Base-by-base conservation (phyloP, 2,113 vertebrate genomes). In the Channa argus region DNA sequence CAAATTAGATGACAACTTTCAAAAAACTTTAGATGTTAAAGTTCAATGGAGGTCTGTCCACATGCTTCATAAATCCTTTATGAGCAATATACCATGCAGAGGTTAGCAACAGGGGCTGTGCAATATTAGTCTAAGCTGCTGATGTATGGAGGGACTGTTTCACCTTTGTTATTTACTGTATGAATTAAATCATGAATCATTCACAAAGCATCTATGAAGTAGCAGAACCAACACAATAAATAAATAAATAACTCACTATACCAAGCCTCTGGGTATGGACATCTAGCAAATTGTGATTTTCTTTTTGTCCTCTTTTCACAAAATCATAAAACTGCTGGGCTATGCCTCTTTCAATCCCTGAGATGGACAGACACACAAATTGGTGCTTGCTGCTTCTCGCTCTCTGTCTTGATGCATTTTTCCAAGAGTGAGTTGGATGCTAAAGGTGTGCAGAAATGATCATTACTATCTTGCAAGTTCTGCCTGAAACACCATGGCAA, bases 401-500 rank as follows among this genome's bases (percentile, higher is more conserved):
- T 41, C 58, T 54, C 66, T 6, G 53, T 69, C 58, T 81, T 24
- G 0, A 1, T 45, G 33, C 50, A 47, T 70, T 82, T 67, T 54
- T 63, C 67, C 70, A 76, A 58, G 68, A 75, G 53, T 61, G 75
- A 80, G 78, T 38, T 85, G 76, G 58, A 87, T 77, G 69, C 70
- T 77, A 69, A 85, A 90, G 79, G 84, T 88, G 76, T 81, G 69
- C 67, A 65, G 77, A 86, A 78, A 77, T 71, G 62, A 90, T 86
- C 84, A 80, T 82, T 56, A 69, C 74, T 74, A 77, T 80, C 77
- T 45, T 60, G 52, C 55, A 54, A 85, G 63, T 69, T 74, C 80
- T 88, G 82, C 73, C 70, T 58, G 73, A 69, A 85, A 64, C 63
- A 51, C 88, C 91, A 93, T 92, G 89, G 90, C 88, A 93, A 93